These are phyloP conservation scores for Andrena bucephala DNA, from an alignment of 2,888 invertebrate genomes.

Conservation along the genomic window DNA sequence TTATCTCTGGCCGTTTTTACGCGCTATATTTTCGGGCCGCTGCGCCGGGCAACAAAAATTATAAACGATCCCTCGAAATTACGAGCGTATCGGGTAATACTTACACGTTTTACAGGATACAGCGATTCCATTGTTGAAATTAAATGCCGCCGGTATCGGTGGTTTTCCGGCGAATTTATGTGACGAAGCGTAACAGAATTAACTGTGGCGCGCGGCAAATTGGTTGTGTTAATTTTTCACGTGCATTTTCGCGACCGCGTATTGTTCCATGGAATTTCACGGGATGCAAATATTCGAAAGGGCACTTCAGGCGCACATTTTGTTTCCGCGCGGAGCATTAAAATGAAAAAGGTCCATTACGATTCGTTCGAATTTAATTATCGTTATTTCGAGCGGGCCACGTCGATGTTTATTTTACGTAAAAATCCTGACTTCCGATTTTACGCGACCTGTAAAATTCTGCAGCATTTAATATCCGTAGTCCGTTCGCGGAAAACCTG, in stretches of 20 bases:
- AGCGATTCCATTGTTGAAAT: slow-evolving; percentile 68
- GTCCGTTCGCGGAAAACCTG: slow-evolving; percentile 35
- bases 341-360: slow-evolving; percentile 73
- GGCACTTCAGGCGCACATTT: slow-evolving; percentile 64
- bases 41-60: slow-evolving; percentile 44
- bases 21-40: slow-evolving; percentile 14
- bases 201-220: slow-evolving; percentile 70
- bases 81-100: slow-evolving; percentile 50
- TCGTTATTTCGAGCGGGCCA: slow-evolving; percentile 67
- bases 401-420: slow-evolving; percentile 66
- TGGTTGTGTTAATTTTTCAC: slow-evolving; percentile 74
- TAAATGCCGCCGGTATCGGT: slow-evolving; percentile 65
- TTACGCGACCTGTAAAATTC: slow-evolving; percentile 50
- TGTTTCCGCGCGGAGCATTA: slow-evolving; percentile 71
- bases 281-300: slow-evolving; percentile 70
- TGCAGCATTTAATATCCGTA: slow-evolving; percentile 59
- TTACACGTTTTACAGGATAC: slow-evolving; percentile 57
- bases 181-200: slow-evolving; percentile 73
- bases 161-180: slow-evolving; percentile 68
- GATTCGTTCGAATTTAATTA: slow-evolving; percentile 68
- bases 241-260: slow-evolving; percentile 71
- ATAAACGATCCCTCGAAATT: slow-evolving; percentile 56
- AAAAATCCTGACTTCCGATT: slow-evolving; percentile 60
- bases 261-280: slow-evolving; percentile 71
- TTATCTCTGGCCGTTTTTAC: slow-evolving; percentile 5